These are phyloP conservation scores for Calameuta idolon DNA, from an alignment of 2,888 invertebrate species.

Conservation along the genomic window DNA sequence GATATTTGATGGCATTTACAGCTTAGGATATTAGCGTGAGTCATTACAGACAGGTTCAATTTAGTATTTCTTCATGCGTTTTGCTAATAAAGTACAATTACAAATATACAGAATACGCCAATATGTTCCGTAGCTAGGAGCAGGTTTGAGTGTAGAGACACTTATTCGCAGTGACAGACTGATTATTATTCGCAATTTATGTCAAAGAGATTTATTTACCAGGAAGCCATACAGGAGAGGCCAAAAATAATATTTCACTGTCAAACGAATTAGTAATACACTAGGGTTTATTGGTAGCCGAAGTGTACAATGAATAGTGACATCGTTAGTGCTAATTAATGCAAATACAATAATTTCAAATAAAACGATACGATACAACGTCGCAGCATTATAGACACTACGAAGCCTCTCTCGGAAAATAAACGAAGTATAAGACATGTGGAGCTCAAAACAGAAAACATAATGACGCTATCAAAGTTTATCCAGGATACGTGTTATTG, in stretches of 20 bases:
- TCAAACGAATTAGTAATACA: constrained; percentile 42
- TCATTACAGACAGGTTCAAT: neutral
- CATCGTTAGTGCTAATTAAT: constrained; percentile 56
- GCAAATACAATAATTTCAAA: constrained; percentile 40
- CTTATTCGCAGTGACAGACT: no score
- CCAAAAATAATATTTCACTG: neutral
- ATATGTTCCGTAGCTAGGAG: neutral
- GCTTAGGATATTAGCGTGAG: neutral
- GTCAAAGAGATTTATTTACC: neutral
- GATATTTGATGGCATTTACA: neutral
- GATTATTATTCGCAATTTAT: neutral
- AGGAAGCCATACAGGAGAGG: neutral
- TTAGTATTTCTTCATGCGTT: neutral
- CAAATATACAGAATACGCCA: neutral
- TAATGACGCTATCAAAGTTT: neutral
- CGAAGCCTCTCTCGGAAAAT: constrained; percentile 14
- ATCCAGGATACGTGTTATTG: neutral
- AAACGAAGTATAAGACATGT: neutral
- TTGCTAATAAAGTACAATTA: neutral
- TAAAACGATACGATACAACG: constrained; percentile 39
- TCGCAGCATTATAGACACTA: constrained; percentile 31
- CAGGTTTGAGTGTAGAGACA: neutral
- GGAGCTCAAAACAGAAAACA: constrained; percentile 25
- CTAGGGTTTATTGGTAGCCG: constrained; percentile 61
- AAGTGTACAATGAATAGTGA: constrained; percentile 60